Conservation (phyloP, 2,888 invertebrate genomes). For the Chloromyia formosa region DNA sequence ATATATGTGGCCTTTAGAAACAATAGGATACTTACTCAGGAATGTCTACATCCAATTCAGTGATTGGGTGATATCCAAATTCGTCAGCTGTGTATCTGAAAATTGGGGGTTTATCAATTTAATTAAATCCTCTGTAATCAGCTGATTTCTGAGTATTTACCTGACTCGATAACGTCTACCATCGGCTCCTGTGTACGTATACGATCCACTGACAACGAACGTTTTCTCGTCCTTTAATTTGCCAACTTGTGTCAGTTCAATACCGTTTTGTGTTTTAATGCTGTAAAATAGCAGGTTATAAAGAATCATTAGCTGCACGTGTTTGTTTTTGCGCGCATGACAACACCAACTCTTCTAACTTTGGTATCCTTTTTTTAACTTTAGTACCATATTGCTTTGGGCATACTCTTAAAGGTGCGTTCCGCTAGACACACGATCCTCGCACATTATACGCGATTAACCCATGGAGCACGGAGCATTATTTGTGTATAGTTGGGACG, state of each 20-base stretch:
- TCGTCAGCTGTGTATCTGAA: conserved; percentile 63
- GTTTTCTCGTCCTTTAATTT: conserved; percentile 63
- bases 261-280: conserved; percentile 63
- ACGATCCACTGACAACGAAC: conserved; percentile 63
- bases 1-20: no score
- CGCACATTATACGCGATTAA: no score
- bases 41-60: conserved; percentile 62
- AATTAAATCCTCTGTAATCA: neutral
- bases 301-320: no score
- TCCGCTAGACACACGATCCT: no score
- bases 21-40: conserved; percentile 54
- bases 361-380: no score
- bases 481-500: no score
- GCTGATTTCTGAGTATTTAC: conserved; percentile 52
- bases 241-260: conserved; percentile 62
- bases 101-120: neutral
- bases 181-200: conserved; percentile 63
- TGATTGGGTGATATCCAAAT: conserved; percentile 63
- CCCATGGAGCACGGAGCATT: no score
- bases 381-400: no score
- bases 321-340: neutral
- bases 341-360: no score
- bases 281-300: no score
- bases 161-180: conserved; percentile 61
- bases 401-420: no score